These are phyloP conservation scores for Aspidoscelis tigris DNA, from an alignment of 2,113 vertebrate species.

Conservation along the genomic window DNA sequence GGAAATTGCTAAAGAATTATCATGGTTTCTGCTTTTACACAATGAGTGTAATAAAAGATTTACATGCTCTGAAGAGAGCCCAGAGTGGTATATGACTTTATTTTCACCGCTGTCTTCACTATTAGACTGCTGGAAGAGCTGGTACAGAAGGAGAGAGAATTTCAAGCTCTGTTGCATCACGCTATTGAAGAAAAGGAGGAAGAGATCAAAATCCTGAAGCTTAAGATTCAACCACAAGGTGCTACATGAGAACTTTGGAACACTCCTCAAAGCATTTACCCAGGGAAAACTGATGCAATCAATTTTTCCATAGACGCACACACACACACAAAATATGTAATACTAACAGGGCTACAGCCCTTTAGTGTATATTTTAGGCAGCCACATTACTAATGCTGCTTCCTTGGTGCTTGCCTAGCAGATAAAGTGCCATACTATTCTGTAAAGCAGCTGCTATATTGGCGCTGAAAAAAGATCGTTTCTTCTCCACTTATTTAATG, in stretches of 20 bases:
- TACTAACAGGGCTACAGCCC: no score
- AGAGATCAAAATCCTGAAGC: slow-evolving; percentile 90
- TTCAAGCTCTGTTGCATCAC: slow-evolving; percentile 91
- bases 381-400: no score
- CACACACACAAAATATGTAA: no score
- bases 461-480: no score
- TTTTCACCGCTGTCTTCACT: slow-evolving; percentile 11
- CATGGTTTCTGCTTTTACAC: neutral
- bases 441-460: no score
- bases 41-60: neutral
- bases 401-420: no score
- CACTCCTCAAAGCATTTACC: slow-evolving; percentile 8
- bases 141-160: slow-evolving; percentile 92
- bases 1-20: slow-evolving; percentile 7
- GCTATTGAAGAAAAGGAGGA: slow-evolving; percentile 93
- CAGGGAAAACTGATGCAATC: slow-evolving; percentile 23
- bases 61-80: no score
- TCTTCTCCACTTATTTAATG: no score
- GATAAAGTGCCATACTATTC: no score
- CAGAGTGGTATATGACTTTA: slow-evolving; percentile 8
- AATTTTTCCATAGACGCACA: neutral
- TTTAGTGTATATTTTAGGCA: no score
- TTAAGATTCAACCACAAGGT: slow-evolving; percentile 87
- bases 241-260: slow-evolving; percentile 50
- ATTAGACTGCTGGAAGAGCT: slow-evolving; percentile 91